These are phyloP conservation scores for Hydrolagus affinis DNA, from an alignment of 2,113 vertebrate species.

Conservation along the genomic window DNA sequence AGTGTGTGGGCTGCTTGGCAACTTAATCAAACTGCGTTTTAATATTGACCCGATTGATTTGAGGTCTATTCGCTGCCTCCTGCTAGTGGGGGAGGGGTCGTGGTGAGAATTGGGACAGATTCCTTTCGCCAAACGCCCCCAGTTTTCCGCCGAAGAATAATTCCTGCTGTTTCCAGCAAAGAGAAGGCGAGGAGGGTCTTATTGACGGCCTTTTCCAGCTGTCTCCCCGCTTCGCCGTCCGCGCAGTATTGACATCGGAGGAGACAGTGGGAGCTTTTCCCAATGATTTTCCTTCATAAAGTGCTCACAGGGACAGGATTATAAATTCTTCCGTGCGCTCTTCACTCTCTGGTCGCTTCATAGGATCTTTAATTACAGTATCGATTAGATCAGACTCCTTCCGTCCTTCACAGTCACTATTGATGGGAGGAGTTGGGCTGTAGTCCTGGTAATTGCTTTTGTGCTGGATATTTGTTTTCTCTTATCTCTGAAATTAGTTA, in stretches of 20 bases:
- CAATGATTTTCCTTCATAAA: constrained; percentile 32
- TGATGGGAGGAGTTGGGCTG: constrained; percentile 41
- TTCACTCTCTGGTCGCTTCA: constrained; percentile 40
- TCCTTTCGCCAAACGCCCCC: constrained; percentile 10
- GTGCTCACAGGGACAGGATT: constrained; percentile 34
- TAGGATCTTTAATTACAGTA: constrained; percentile 49
- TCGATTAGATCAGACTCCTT: constrained; percentile 41
- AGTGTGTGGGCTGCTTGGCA: constrained; percentile 25
- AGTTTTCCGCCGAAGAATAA: background rate
- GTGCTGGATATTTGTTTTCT: constrained; percentile 24
- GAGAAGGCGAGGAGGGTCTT: constrained; percentile 9
- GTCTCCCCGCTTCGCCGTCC: constrained; percentile 17
- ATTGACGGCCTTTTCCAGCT: constrained; percentile 17
- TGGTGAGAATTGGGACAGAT: background rate
- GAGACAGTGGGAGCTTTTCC: constrained; percentile 28
- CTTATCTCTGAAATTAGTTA: constrained; percentile 28
- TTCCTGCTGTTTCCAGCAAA: constrained; percentile 20
- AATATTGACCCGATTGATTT: constrained; percentile 32
- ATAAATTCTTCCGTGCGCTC: constrained; percentile 43
- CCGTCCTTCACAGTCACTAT: constrained; percentile 42
- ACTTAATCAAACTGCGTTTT: constrained; percentile 33
- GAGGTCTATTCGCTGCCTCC: constrained; percentile 22
- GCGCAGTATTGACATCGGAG: constrained; percentile 22
- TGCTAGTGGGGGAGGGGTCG: background rate
- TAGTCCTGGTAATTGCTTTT: constrained; percentile 29